phyloP scores from a whole-genome alignment of 2,113 vertebrate species.

The Proteles cristata region DNA sequence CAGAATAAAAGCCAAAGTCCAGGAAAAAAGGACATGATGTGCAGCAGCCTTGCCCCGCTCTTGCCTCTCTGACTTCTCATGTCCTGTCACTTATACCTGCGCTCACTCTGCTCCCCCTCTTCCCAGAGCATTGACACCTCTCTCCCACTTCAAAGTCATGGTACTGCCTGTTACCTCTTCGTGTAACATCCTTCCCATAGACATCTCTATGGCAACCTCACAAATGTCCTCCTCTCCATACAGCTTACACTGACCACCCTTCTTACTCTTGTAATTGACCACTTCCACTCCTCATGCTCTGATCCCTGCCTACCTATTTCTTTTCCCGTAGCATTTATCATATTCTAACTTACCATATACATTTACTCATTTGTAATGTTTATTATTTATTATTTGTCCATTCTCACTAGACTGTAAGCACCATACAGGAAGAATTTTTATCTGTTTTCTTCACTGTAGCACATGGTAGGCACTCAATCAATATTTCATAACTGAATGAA shows the following conservation, averaged over 20 bases:
- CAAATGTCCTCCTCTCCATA: background rate
- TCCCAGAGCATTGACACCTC: background rate
- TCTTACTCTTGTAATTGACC: background rate
- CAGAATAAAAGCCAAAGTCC: background rate
- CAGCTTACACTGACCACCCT: background rate
- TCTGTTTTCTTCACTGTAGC: background rate
- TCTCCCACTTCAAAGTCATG: background rate
- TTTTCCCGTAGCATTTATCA: background rate
- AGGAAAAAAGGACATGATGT: background rate
- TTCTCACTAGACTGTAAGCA: background rate
- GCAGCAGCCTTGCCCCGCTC: background rate
- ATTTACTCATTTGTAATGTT: background rate
- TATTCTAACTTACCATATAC: background rate
- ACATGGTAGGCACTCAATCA: background rate
- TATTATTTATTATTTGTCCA: background rate
- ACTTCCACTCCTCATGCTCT: background rate
- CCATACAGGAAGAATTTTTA: background rate
- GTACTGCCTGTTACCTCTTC: background rate
- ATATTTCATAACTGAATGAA: background rate
- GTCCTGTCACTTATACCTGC: accelerated
- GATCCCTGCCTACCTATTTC: background rate
- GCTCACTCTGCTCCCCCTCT: background rate
- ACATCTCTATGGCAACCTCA: background rate
- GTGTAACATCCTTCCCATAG: background rate
- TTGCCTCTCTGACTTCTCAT: background rate